Evolutionary conservation across 2,797 vertebrate genomes (phyloP).

Genomic region (Columba guinea): DNA sequence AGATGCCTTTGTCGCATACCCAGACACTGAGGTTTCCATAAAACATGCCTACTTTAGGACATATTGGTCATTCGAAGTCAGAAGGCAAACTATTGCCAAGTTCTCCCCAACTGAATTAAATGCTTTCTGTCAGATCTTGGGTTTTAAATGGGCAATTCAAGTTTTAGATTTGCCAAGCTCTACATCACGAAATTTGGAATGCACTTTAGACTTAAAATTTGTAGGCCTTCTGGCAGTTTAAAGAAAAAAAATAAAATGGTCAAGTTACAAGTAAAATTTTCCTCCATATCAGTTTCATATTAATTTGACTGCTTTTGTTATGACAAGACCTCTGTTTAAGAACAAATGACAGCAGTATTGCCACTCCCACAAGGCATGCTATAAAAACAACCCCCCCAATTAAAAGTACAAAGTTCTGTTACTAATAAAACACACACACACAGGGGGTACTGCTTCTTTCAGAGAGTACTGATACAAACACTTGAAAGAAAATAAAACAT

Average conservation of each 20-base stretch:
- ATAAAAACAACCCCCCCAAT: background rate
- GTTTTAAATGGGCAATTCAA: background rate
- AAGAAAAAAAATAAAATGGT: background rate
- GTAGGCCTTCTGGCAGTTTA: background rate
- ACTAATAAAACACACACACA: constrained; percentile 3
- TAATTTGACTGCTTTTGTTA: background rate
- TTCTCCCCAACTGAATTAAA: background rate
- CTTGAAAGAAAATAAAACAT: background rate
- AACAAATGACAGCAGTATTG: background rate
- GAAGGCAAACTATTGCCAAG: background rate
- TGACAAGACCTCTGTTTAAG: background rate
- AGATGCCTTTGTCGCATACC: background rate
- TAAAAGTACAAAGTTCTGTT: background rate
- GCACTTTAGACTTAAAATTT: background rate
- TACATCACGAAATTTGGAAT: background rate
- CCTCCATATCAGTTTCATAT: background rate
- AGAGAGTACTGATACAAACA: background rate
- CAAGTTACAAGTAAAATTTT: background rate
- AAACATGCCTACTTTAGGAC: background rate
- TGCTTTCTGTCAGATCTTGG: background rate
- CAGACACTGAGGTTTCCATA: background rate
- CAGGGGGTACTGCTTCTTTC: background rate
- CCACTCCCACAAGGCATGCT: background rate
- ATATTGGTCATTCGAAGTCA: background rate
- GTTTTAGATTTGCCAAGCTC: background rate